Evolutionary conservation across 2,113 vertebrate genomes (phyloP).

Genomic region (Lates calcarifer): DNA sequence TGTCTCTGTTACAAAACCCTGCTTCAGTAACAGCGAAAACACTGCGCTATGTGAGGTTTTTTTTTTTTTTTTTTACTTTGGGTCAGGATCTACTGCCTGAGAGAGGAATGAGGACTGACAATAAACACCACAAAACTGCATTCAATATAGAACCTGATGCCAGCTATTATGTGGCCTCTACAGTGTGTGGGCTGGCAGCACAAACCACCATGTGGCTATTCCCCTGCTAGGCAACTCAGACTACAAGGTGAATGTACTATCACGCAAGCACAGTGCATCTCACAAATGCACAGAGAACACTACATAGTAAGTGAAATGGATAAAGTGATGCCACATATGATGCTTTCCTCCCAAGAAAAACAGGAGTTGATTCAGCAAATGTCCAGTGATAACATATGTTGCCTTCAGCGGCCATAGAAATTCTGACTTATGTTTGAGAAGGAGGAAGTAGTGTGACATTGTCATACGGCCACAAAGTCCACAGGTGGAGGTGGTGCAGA

Average conservation of each 20-base stretch:
- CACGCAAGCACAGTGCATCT: not conserved
- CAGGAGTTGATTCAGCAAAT: not conserved
- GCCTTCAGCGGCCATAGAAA: not conserved
- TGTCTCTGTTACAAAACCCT: conserved; percentile 16
- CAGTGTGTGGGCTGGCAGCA: not conserved
- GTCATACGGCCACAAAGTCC: not conserved
- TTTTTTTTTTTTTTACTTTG: not conserved
- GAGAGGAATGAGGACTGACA: conserved; percentile 8
- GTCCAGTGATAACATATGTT: not conserved
- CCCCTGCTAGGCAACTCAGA: not conserved
- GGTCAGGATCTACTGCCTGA: not conserved
- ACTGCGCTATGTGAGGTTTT: not conserved
- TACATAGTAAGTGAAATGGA: not conserved
- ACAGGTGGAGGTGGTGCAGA: not conserved
- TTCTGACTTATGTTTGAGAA: too few species aligned
- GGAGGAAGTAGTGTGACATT: not conserved
- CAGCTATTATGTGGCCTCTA: not conserved
- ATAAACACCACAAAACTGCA: not conserved
- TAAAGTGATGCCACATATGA: not conserved
- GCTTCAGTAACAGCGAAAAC: not conserved
- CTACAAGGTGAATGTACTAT: not conserved
- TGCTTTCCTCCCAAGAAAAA: not conserved
- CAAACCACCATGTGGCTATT: not conserved
- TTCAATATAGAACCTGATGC: not conserved
- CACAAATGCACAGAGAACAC: not conserved